A percentile compares a stretch with the other conserved stretches of the same genome.
These are phyloP conservation scores for Dioctria linearis DNA, from an alignment of 2,888 invertebrate genomes.

Conservation along the genomic window DNA sequence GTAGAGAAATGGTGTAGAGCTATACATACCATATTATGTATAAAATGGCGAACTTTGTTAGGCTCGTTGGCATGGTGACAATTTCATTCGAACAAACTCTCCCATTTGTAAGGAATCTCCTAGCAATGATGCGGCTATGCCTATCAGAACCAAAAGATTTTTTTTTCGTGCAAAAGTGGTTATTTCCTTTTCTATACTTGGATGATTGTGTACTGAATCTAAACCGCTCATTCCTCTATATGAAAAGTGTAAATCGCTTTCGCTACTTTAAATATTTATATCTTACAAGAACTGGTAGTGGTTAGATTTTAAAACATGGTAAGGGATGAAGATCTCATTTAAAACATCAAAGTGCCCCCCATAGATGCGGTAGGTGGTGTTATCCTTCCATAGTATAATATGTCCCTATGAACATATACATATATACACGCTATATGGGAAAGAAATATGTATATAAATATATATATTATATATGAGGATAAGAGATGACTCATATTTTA, in stretches of 20 bases:
- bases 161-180: no score
- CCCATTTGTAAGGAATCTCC: no score
- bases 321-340: slow-evolving; percentile 35
- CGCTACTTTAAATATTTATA: slow-evolving; percentile 26
- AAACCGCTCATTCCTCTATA: background rate
- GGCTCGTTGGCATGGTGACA: slow-evolving; percentile 27
- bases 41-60: no score
- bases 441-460: background rate
- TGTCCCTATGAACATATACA: background rate
- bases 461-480: background rate
- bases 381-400: background rate
- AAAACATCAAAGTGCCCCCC: slow-evolving; percentile 39
- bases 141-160: no score
- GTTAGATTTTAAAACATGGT: background rate
- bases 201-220: background rate
- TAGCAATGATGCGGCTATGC: no score
- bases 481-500: slow-evolving; percentile 40
- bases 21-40: no score
- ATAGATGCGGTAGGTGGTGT: slow-evolving; percentile 25
- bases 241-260: slow-evolving; percentile 38
- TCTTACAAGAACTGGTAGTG: no score
- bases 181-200: no score
- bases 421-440: slow-evolving; percentile 7
- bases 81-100: background rate
- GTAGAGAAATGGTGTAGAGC: no score